These are phyloP conservation scores for Chironomus tentans DNA, from an alignment of 2,888 invertebrate species.

Conservation along the genomic window DNA sequence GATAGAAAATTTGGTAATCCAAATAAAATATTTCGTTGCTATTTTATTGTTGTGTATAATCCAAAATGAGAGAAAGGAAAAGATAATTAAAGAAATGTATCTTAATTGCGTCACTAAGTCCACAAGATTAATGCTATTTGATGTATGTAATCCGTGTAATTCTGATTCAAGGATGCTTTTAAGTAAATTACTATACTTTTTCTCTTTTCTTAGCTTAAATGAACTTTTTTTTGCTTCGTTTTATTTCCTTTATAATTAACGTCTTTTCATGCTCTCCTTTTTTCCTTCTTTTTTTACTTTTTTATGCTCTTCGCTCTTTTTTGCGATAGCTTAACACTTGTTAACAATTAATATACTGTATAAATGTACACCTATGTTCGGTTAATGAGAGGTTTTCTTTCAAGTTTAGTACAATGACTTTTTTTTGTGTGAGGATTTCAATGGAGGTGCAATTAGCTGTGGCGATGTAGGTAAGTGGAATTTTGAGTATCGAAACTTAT, in stretches of 20 bases:
- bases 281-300: not conserved
- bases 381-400: too few species aligned
- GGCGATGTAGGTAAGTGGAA: too few species aligned
- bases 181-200: conserved; percentile 2
- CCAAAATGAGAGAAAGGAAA: not conserved
- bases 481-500: too few species aligned
- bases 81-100: conserved; percentile 20
- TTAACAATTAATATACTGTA: too few species aligned
- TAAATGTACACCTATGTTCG: too few species aligned
- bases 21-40: not conserved
- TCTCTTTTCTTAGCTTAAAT: not conserved
- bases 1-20: not conserved
- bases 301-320: not conserved
- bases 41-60: not conserved
- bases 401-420: too few species aligned
- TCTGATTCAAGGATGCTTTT: not conserved
- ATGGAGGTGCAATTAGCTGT: too few species aligned
- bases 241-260: not conserved
- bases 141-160: not conserved
- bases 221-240: not conserved
- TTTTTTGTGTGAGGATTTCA: too few species aligned
- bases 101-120: conserved; percentile 26
- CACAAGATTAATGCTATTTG: conserved; percentile 6
- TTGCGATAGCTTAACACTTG: not conserved
- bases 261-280: not conserved